Evolutionary conservation across 1,140 invertebrate genomes (phyloP).

Genomic region (Nasonia giraulti): DNA sequence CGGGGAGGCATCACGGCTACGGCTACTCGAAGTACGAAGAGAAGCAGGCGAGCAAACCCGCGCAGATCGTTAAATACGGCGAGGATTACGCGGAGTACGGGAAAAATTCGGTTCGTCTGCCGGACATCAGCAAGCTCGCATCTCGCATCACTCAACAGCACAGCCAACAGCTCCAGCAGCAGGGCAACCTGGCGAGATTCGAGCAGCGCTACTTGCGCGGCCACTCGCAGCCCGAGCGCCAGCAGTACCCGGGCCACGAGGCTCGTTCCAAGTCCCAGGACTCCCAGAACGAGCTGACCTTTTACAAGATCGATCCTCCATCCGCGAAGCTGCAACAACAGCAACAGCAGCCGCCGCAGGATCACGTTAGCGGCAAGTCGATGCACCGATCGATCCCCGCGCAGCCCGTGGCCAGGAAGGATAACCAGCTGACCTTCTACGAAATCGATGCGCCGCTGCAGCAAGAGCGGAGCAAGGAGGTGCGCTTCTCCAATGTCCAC

Average conservation of each 20-base stretch:
- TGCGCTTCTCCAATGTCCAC: conserved; percentile 51
- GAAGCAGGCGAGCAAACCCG: conserved; percentile 61
- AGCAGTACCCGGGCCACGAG: conserved; percentile 63
- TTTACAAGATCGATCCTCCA: conserved; percentile 65
- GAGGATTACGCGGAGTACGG: conserved; percentile 64
- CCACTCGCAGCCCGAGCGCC: conserved; percentile 69
- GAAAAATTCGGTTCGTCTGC: conserved; percentile 55
- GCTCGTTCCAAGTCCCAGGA: conserved; percentile 69
- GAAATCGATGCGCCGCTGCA: conserved; percentile 64
- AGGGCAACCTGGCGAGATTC: conserved; percentile 41
- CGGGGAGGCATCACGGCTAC: conserved; percentile 66
- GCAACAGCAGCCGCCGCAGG: neutral
- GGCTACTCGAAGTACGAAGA: conserved; percentile 69
- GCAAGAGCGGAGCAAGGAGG: conserved; percentile 61
- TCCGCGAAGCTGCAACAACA: conserved; percentile 57
- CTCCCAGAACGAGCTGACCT: conserved; percentile 60
- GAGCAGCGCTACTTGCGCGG: conserved; percentile 63
- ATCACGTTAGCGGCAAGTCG: conserved; percentile 39
- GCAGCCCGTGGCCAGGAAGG: conserved; percentile 59
- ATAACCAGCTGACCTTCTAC: conserved; percentile 64
- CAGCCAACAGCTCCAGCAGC: conserved; percentile 24
- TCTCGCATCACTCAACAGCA: conserved; percentile 35
- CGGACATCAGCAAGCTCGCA: conserved; percentile 50
- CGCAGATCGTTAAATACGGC: conserved; percentile 62
- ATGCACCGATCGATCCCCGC: conserved; percentile 45